Percentiles rank a stretch among this genome's conserved stretches.
Evolutionary conservation across 2,113 vertebrate genomes (phyloP).

Genomic region (Tenebrosternarchus preto): DNA sequence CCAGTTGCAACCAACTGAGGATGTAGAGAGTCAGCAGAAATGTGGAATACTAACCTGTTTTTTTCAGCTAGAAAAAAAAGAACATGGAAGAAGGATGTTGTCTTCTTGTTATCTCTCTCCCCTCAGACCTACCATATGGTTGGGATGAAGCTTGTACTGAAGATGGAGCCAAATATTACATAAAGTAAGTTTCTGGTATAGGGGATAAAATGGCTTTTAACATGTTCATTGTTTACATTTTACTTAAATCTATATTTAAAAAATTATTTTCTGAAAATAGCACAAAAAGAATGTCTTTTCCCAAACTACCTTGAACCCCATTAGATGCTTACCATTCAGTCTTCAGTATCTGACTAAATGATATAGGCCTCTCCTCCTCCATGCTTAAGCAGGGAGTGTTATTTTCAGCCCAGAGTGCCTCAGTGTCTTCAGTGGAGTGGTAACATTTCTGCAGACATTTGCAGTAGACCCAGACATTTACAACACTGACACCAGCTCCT

Average conservation of each 20-base stretch:
- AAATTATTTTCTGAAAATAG: too few species aligned
- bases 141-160: constrained; percentile 91
- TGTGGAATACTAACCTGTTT: background rate
- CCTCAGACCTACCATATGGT: constrained; percentile 83
- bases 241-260: too few species aligned
- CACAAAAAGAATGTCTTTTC: background rate
- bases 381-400: background rate
- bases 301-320: background rate
- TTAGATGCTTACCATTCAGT: background rate
- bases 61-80: background rate
- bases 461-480: too few species aligned
- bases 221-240: background rate
- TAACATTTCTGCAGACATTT: background rate
- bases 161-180: constrained; percentile 89
- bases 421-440: background rate
- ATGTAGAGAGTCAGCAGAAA: constrained; percentile 3
- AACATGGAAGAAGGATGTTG: constrained; percentile 7
- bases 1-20: background rate
- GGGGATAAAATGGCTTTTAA: background rate
- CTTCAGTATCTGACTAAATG: background rate
- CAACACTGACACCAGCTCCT: too few species aligned
- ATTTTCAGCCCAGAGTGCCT: background rate
- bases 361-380: background rate
- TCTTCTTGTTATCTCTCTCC: constrained; percentile 17
- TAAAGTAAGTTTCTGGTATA: constrained; percentile 83